Percentiles rank a stretch among this genome's conserved stretches.
These are phyloP conservation scores for Drosophila setifemur DNA, from an alignment of 1,140 invertebrate genomes.

Conservation along the genomic window DNA sequence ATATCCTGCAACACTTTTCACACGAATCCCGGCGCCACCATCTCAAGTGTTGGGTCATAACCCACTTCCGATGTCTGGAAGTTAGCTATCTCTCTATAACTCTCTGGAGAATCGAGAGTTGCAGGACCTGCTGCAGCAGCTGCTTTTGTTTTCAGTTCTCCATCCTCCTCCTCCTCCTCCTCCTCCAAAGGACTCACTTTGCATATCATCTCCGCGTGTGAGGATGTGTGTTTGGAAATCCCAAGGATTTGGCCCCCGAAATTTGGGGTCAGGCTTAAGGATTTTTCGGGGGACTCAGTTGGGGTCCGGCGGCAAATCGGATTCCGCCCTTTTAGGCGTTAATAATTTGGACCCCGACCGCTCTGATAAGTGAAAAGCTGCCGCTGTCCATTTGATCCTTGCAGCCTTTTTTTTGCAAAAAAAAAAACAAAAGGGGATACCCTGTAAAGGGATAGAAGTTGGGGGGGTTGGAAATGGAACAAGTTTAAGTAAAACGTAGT, in stretches of 20 bases:
- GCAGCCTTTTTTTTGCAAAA: no score
- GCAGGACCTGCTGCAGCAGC: conserved; percentile 12
- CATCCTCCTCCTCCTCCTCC: background rate
- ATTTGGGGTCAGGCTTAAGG: background rate
- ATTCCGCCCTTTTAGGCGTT: conserved; percentile 74
- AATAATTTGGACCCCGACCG: conserved; percentile 70
- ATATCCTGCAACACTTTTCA: conserved; percentile 42
- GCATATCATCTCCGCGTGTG: conserved; percentile 20
- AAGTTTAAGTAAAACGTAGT: no score
- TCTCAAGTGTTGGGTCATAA: conserved; percentile 34
- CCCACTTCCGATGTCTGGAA: conserved; percentile 56
- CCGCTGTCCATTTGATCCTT: conserved; percentile 56
- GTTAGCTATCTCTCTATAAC: conserved; percentile 1
- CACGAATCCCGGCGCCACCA: conserved; percentile 68
- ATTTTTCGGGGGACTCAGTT: background rate
- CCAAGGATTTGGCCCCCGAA: background rate
- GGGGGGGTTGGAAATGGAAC: no score
- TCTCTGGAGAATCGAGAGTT: conserved; percentile 5
- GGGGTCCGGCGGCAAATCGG: conserved; percentile 55
- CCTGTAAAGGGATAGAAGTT: background rate
- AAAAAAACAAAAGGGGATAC: no score
- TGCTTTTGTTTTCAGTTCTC: background rate
- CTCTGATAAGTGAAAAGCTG: conserved; percentile 67
- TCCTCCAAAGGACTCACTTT: conserved; percentile 13
- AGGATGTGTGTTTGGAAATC: background rate